phyloP scores from a whole-genome alignment of 2,888 invertebrate genomes.

The Drosophila infuscata region DNA sequence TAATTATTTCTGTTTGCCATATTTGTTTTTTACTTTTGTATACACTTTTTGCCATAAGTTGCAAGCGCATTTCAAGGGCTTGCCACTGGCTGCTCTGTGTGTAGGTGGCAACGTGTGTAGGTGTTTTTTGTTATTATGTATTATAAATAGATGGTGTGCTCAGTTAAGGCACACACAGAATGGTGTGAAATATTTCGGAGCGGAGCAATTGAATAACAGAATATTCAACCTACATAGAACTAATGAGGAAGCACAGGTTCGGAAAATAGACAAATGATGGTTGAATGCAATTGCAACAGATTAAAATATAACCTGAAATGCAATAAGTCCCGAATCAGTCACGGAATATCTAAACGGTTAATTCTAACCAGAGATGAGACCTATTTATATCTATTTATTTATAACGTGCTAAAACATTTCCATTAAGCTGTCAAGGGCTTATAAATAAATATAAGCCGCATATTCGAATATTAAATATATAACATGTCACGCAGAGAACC shows the following conservation, averaged over 20 bases:
- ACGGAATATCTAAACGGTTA: background rate
- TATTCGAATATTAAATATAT: constrained; percentile 3
- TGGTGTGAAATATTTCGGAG: constrained; percentile 41
- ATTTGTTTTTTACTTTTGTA: constrained; percentile 63
- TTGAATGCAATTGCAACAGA: background rate
- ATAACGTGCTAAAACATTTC: background rate
- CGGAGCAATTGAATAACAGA: constrained; percentile 23
- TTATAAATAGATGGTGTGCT: constrained; percentile 43
- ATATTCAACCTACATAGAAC: constrained; percentile 3
- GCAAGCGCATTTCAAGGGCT: constrained; percentile 43
- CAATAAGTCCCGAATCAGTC: background rate
- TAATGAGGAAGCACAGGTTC: background rate
- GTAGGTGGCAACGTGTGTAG: constrained; percentile 25
- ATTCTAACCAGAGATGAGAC: background rate
- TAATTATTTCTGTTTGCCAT: constrained; percentile 77
- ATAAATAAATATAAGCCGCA: background rate
- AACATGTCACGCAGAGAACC: constrained; percentile 23
- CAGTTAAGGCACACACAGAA: constrained; percentile 44
- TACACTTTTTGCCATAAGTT: constrained; percentile 37
- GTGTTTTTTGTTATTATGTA: constrained; percentile 30
- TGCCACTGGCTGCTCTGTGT: constrained; percentile 33
- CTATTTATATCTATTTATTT: background rate
- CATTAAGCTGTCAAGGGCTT: background rate
- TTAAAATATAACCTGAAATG: background rate
- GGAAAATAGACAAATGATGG: background rate